A percentile compares a stretch with the other conserved stretches of the same genome.
These are phyloP conservation scores for Vireo altiloquus DNA, from an alignment of 2,113 vertebrate genomes.

Conservation along the genomic window DNA sequence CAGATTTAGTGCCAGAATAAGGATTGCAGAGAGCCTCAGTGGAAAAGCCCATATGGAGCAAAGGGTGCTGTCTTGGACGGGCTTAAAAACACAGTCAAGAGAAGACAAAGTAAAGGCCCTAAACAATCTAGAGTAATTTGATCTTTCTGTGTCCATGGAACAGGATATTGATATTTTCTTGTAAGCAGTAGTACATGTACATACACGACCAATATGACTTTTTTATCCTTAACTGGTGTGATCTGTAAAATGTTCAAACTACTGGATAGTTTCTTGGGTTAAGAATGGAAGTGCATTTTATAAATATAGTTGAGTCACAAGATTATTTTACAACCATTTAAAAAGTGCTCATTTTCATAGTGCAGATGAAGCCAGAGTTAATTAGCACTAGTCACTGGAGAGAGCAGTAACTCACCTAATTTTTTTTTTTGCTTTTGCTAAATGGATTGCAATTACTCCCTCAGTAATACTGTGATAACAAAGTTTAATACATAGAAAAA, in stretches of 20 bases:
- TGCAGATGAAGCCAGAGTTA: conserved; percentile 34
- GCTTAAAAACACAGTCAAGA: background rate
- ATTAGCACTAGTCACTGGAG: conserved; percentile 34
- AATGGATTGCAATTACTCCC: conserved; percentile 47
- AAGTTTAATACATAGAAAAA: conserved; percentile 32
- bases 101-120: background rate
- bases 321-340: conserved; percentile 23
- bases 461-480: conserved; percentile 32
- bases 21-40: background rate
- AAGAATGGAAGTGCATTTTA: background rate
- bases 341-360: conserved; percentile 18
- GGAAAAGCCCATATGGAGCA: background rate
- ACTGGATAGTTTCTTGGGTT: background rate
- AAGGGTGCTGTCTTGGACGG: background rate
- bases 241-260: background rate
- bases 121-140: background rate
- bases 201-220: background rate
- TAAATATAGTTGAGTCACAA: background rate
- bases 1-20: background rate
- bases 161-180: background rate
- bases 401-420: background rate
- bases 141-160: background rate
- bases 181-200: background rate
- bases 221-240: background rate
- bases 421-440: background rate